A percentile compares a stretch with the other conserved stretches of the same genome.
Conservation (phyloP, 2,888 invertebrate species). For the Imbricaverruca yamaguchii region DNA sequence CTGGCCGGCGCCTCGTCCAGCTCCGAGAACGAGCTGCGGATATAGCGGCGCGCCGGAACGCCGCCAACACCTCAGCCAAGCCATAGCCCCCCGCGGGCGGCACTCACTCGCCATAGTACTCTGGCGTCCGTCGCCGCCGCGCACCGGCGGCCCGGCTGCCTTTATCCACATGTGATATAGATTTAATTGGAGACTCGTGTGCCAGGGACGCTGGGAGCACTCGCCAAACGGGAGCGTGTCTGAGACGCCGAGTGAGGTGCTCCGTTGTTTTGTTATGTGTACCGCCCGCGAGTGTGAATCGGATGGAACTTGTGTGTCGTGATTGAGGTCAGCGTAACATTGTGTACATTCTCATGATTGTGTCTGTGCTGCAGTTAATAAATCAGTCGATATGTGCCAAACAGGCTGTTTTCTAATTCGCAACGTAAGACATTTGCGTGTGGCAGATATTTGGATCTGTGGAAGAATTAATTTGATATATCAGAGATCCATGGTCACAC, state of each 20-base stretch:
- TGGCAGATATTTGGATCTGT: no score
- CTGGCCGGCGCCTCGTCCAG: constrained; percentile 37
- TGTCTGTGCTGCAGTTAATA: not conserved
- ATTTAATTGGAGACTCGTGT: not conserved
- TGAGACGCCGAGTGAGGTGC: not conserved
- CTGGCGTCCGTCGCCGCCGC: not conserved
- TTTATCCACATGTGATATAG: not conserved
- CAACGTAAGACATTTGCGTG: no score
- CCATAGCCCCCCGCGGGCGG: constrained; percentile 4
- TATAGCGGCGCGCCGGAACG: constrained; percentile 30
- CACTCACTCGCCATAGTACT: not conserved
- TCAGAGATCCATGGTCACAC: no score
- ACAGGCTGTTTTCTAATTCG: not conserved
- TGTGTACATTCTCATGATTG: not conserved
- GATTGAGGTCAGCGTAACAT: not conserved
- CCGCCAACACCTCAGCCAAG: not conserved
- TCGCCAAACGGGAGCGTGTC: not conserved
- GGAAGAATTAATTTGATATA: no score
- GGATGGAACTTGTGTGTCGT: not conserved
- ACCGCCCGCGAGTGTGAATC: not conserved
- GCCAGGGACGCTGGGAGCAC: no score
- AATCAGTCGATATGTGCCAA: constrained; percentile 1
- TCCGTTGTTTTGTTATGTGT: constrained; percentile 1
- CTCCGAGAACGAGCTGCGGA: constrained; percentile 38
- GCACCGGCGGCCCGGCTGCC: not conserved